Percentiles rank a stretch among this genome's conserved stretches.
Evolutionary conservation across 2,888 invertebrate species (phyloP).

Genomic region (Minunthozetes semirufus): DNA sequence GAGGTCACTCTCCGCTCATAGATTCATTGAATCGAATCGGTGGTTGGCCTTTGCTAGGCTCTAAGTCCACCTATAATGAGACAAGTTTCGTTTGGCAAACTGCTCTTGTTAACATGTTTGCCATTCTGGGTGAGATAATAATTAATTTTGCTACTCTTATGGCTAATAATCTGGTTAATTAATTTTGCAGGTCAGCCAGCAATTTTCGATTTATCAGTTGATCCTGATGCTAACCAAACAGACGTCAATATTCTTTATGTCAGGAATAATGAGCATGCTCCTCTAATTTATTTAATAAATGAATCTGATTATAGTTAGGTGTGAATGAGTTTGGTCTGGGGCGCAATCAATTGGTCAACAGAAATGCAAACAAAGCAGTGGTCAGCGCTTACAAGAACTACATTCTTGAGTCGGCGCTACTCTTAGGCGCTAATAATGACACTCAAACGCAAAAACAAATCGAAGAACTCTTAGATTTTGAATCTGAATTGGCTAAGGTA

Average conservation of each 20-base stretch:
- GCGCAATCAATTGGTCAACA: slow-evolving; percentile 26
- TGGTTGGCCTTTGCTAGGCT: no score
- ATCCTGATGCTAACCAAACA: background rate
- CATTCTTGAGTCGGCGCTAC: slow-evolving; percentile 26
- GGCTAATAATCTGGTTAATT: no score
- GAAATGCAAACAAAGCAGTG: background rate
- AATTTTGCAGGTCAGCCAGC: no score
- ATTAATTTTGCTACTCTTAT: no score
- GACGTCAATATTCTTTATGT: background rate
- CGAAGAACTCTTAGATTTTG: slow-evolving; percentile 17
- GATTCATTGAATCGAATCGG: no score
- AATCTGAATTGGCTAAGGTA: slow-evolving; percentile 27
- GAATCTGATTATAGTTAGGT: background rate
- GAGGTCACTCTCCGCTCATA: no score
- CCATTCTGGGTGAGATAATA: no score
- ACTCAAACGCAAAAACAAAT: slow-evolving; percentile 24
- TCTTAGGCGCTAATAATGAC: slow-evolving; percentile 30
- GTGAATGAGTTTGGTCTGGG: slow-evolving; percentile 17
- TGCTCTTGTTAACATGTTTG: no score
- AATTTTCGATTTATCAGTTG: no score
- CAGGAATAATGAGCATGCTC: background rate
- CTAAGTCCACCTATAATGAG: no score
- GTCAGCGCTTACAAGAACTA: slow-evolving; percentile 27
- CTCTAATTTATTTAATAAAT: no score
- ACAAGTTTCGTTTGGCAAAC: no score